phyloP scores from a whole-genome alignment of 2,888 invertebrate genomes.

The Nephrotoma guestfalica region DNA sequence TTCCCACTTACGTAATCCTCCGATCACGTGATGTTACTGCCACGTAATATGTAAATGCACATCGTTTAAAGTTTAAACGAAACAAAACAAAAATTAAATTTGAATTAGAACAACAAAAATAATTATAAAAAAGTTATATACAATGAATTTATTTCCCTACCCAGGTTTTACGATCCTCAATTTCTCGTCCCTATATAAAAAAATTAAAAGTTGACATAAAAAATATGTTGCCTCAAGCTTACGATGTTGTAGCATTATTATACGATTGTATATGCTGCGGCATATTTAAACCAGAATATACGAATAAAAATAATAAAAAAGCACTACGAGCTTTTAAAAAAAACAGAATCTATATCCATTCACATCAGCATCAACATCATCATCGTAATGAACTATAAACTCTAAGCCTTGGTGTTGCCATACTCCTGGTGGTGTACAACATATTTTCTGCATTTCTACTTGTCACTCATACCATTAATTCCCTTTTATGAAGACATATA shows the following conservation, averaged over 20 bases:
- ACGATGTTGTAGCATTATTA: not conserved
- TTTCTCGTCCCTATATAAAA: not conserved
- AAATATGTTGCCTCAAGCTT: not conserved
- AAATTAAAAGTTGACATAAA: not conserved
- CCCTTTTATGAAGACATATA: not conserved
- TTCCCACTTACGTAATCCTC: too few species aligned
- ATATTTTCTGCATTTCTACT: not conserved
- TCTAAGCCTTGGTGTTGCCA: not conserved
- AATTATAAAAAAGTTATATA: too few species aligned
- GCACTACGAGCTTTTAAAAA: not conserved
- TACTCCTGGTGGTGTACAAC: not conserved
- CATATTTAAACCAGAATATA: not conserved
- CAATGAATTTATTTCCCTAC: too few species aligned
- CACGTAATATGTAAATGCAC: too few species aligned
- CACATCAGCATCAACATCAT: not conserved
- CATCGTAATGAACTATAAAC: not conserved
- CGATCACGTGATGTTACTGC: too few species aligned
- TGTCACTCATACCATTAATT: not conserved
- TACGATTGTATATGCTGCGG: too few species aligned
- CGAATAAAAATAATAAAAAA: not conserved
- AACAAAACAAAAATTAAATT: too few species aligned
- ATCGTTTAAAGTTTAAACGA: too few species aligned
- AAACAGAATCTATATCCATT: not conserved
- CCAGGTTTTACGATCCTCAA: too few species aligned
- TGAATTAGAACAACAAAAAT: too few species aligned